phyloP scores from a whole-genome alignment of 1,140 invertebrate genomes.

The Rhynchophorus ferrugineus region DNA sequence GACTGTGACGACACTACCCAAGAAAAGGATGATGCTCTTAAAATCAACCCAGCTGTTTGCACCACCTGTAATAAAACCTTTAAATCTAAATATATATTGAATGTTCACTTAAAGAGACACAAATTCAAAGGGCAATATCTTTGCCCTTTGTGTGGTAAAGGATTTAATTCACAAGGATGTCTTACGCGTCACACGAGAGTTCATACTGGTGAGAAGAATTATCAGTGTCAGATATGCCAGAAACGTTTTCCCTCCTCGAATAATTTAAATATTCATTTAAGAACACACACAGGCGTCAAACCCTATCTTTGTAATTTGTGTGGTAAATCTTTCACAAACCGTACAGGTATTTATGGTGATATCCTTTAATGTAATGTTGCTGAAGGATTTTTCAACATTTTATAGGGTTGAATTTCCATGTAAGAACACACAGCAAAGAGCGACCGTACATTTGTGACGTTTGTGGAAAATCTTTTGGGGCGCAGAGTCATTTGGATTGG shows the following conservation, averaged over 20 bases:
- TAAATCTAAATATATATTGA: slow-evolving; percentile 53
- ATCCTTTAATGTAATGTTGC: not conserved
- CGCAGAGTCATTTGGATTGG: slow-evolving; percentile 29
- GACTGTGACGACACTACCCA: slow-evolving; percentile 1
- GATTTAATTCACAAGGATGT: slow-evolving; percentile 45
- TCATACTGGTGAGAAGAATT: slow-evolving; percentile 53
- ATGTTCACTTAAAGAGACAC: slow-evolving; percentile 65
- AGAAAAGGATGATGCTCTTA: not conserved
- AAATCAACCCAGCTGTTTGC: slow-evolving; percentile 37
- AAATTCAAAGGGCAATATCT: slow-evolving; percentile 58
- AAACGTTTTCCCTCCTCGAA: slow-evolving; percentile 49
- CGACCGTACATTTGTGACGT: slow-evolving; percentile 31
- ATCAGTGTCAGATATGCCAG: slow-evolving; percentile 44
- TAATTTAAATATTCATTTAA: slow-evolving; percentile 29
- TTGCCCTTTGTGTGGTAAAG: slow-evolving; percentile 51
- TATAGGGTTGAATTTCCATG: slow-evolving; percentile 31
- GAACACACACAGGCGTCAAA: slow-evolving; percentile 27
- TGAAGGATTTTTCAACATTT: not conserved
- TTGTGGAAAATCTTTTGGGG: slow-evolving; percentile 32
- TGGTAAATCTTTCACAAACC: slow-evolving; percentile 32
- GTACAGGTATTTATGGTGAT: slow-evolving; percentile 14
- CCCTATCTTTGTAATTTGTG: slow-evolving; percentile 33
- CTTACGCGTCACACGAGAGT: slow-evolving; percentile 30
- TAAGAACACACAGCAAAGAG: slow-evolving; percentile 34
- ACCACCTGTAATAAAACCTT: slow-evolving; percentile 55